Conservation (phyloP, 2,797 vertebrate genomes). For the Leucoraja ocellata region DNA sequence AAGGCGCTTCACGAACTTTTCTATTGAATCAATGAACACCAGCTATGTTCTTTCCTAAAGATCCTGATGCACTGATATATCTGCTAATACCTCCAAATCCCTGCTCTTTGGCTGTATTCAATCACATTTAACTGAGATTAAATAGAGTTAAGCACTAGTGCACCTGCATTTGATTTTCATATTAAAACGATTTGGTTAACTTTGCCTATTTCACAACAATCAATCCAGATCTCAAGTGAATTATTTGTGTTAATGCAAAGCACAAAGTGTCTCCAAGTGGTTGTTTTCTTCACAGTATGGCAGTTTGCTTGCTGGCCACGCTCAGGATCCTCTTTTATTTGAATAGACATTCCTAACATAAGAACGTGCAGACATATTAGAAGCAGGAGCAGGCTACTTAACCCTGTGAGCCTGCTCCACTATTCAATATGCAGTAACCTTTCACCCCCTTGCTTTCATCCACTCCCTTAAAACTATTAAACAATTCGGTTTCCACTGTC, state of each 20-base stretch:
- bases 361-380: background rate
- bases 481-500: too few relatives aligned
- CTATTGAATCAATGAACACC: slow-evolving; percentile 28
- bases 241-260: slow-evolving; percentile 18
- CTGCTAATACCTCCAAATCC: slow-evolving; percentile 29
- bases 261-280: background rate
- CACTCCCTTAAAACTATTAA: too few relatives aligned
- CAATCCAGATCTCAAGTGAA: background rate
- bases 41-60: slow-evolving; percentile 17
- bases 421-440: too few relatives aligned
- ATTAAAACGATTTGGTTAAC: slow-evolving; percentile 16
- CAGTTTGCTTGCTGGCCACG: background rate
- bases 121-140: slow-evolving; percentile 37
- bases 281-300: background rate
- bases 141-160: slow-evolving; percentile 16
- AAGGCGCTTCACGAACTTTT: slow-evolving; percentile 12
- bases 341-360: background rate
- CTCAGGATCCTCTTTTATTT: background rate
- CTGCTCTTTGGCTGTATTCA: slow-evolving; percentile 11
- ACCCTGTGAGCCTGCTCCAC: too few relatives aligned
- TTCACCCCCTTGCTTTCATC: too few relatives aligned
- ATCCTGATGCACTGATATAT: slow-evolving; percentile 15
- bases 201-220: background rate
- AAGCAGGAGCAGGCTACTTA: too few relatives aligned
- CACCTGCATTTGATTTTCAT: slow-evolving; percentile 24